Percentiles rank a stretch among this genome's conserved stretches.
Evolutionary conservation across 35 echinoderm and acorn worm species (phyloP).

Genomic region (Acanthaster planci): DNA sequence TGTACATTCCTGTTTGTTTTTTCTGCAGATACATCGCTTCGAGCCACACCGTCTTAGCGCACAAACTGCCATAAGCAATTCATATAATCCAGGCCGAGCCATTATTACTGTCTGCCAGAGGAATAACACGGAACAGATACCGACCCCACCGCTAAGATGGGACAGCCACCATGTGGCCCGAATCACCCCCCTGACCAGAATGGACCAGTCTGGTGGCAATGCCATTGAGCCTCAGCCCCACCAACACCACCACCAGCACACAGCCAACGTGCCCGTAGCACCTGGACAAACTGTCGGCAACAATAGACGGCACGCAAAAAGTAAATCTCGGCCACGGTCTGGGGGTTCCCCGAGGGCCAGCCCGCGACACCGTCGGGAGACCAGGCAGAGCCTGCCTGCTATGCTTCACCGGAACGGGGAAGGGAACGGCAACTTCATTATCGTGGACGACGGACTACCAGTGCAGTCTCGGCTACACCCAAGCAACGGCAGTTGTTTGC

Average conservation of each 20-base stretch:
- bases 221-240: constrained; percentile 6
- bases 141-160: constrained; percentile 29
- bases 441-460: background rate
- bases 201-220: constrained; percentile 10
- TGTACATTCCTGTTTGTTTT: background rate
- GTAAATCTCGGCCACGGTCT: constrained; percentile 17
- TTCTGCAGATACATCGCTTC: constrained; percentile 20
- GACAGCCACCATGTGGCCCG: constrained; percentile 41
- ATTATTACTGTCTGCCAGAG: constrained; percentile 27
- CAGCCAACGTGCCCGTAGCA: background rate
- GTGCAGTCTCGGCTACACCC: background rate
- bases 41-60: background rate
- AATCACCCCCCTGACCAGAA: constrained; percentile 17
- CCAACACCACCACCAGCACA: constrained; percentile 3
- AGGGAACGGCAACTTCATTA: background rate
- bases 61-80: constrained; percentile 26
- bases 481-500: background rate
- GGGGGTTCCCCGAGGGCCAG: constrained; percentile 7
- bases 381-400: background rate
- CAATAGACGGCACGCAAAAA: constrained; percentile 19
- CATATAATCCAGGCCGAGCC: constrained; percentile 32
- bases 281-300: constrained; percentile 7
- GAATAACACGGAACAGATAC: constrained; percentile 18
- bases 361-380: background rate
- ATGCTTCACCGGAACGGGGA: background rate